Evolutionary conservation across 2,888 invertebrate species (phyloP), one percentile per base, ranked within the genome.

Genomic region (Pristionchus arcanus): DNA sequence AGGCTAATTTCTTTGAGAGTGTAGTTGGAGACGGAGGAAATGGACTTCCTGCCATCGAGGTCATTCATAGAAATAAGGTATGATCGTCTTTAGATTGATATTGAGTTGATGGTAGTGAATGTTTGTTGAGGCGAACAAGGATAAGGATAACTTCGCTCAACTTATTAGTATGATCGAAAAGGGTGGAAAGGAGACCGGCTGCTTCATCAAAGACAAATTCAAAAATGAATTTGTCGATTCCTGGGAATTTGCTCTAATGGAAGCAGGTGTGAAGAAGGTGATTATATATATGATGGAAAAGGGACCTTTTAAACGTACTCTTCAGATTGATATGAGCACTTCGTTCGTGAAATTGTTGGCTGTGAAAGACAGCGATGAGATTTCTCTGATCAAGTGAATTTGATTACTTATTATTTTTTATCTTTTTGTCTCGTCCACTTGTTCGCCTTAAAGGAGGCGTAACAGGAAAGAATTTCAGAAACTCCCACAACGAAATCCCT

Each of bases 1-100:
- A 99, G 96, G 98, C 98, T 91, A 98, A 99, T 94, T 99, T 98
- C 96, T 96, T 99, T 87, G 97, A 97, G 94, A 97, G 98, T 95
- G 97, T 98, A 77, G 98, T 98, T 95, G 97, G 97, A 95, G 96
- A 96, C 34, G 90, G 88, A 42, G 91, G 91, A 11, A 98, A 97
- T 94, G 90, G 84, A 53, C 96, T 98, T 68, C 98, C 98, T 19
- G 96, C 97, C 89, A 97, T 98, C 15, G 97, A 97, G 95, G 96
- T 98, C 53, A 96, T 98, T 89, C 97, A 97, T 25, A 96, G 98
- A 95, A 98, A 99, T 95, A 97, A 98, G 96, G 98, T 98, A 96
- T 59, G 19, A 19, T 19, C 11, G 4, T 31, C 15, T 3, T 16
- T 83, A 3, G 4, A 71, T 34, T 71, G 16, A 71, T n/a, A 19